Percentiles rank a stretch among this genome's conserved stretches.
Evolutionary conservation across 2,113 vertebrate genomes (phyloP).

Genomic region (Lasiurus borealis): DNA sequence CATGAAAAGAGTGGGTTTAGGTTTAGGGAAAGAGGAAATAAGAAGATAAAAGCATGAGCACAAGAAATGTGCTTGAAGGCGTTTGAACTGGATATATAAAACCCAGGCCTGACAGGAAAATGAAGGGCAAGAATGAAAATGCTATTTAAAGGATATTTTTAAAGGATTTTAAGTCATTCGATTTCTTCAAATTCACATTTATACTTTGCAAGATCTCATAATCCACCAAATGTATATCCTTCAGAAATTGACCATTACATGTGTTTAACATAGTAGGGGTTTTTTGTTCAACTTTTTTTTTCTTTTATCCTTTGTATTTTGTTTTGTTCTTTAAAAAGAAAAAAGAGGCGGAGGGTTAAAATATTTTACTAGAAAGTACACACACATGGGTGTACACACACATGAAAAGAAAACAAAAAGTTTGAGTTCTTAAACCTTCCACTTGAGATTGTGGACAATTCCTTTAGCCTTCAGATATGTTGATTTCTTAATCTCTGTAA

Average conservation of each 20-base stretch:
- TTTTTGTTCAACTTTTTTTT: neutral
- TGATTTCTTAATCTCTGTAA: conserved; percentile 14
- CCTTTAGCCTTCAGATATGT: neutral
- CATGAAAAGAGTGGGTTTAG: neutral
- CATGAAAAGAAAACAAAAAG: neutral
- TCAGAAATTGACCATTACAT: neutral
- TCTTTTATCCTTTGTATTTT: conserved; percentile 23
- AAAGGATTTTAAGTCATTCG: neutral
- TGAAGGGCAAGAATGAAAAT: neutral
- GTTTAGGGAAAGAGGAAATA: neutral
- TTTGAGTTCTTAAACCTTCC: neutral
- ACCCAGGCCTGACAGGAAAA: neutral
- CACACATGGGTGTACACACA: neutral
- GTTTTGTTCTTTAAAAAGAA: neutral
- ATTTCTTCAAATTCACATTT: neutral
- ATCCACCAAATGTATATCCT: neutral
- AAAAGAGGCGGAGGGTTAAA: neutral
- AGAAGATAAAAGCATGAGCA: neutral
- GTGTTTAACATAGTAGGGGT: neutral
- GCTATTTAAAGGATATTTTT: neutral
- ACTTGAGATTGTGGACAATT: neutral
- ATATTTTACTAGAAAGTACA: conserved; percentile 43
- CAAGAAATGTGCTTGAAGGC: neutral
- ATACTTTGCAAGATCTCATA: neutral
- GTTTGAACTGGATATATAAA: neutral